Evolutionary conservation across 1,140 invertebrate species (phyloP).

Genomic region (Macrosteles quadrilineatus): DNA sequence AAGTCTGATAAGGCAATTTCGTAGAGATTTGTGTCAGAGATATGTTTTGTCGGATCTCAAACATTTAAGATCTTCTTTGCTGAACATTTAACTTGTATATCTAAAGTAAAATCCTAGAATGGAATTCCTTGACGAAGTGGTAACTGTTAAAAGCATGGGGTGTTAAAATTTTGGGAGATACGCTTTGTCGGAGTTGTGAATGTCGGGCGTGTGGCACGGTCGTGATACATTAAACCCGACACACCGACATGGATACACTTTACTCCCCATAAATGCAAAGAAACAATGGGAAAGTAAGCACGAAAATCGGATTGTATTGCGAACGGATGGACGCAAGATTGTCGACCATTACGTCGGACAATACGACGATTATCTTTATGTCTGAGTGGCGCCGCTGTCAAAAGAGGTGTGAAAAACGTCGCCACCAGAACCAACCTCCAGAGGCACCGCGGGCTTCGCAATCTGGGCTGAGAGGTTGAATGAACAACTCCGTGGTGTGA

Average conservation of each 20-base stretch:
- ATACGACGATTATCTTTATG: constrained; percentile 4
- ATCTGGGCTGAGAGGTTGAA: not conserved
- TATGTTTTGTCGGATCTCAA: no score
- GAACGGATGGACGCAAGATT: not conserved
- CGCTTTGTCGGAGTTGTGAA: no score
- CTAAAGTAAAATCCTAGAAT: no score
- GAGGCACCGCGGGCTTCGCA: not conserved
- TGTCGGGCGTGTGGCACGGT: not conserved
- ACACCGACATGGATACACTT: not conserved
- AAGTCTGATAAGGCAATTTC: no score
- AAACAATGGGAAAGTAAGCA: constrained; percentile 16
- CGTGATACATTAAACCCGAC: not conserved
- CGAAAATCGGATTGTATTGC: constrained; percentile 16
- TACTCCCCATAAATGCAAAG: not conserved
- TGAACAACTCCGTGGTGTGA: no score
- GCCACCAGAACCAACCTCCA: not conserved
- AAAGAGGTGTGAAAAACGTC: constrained; percentile 2
- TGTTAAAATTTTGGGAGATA: no score
- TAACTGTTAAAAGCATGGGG: no score
- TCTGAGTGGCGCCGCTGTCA: constrained; percentile 1
- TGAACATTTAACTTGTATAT: no score
- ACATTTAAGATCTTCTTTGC: no score
- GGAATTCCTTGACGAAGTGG: no score
- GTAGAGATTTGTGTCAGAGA: no score
- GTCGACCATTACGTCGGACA: not conserved